Evolutionary conservation across 1,140 invertebrate species (phyloP).

Genomic region (Musca domestica): DNA sequence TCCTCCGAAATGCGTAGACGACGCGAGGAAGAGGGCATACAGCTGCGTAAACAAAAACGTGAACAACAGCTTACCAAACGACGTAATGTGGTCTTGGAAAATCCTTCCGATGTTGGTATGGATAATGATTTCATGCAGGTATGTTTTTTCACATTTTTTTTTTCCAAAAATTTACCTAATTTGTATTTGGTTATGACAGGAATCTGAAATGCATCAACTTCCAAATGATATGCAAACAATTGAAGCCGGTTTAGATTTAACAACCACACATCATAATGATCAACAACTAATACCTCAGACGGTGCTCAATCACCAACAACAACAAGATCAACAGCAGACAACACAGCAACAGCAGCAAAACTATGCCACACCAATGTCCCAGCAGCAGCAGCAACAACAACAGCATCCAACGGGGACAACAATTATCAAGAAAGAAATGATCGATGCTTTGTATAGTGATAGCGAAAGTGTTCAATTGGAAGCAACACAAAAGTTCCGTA

Average conservation of each 20-base stretch:
- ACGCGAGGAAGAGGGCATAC: conserved; percentile 94
- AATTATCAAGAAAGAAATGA: conserved; percentile 65
- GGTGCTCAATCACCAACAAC: conserved; percentile 10
- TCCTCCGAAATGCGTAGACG: conserved; percentile 87
- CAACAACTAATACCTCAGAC: conserved; percentile 17
- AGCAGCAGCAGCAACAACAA: conserved; percentile 12
- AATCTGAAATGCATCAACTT: conserved; percentile 43
- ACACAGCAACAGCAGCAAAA: conserved; percentile 33
- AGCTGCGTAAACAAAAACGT: conserved; percentile 91
- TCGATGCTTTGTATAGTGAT: conserved; percentile 78
- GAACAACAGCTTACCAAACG: conserved; percentile 91
- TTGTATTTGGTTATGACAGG: conserved; percentile 32
- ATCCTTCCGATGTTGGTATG: conserved; percentile 8
- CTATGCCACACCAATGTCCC: neutral
- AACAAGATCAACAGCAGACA: conserved; percentile 1
- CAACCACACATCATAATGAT: neutral
- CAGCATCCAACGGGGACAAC: neutral
- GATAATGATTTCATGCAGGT: conserved; percentile 38
- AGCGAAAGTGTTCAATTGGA: conserved; percentile 77
- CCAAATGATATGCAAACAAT: conserved; percentile 27
- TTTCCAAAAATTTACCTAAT: conserved; percentile 33
- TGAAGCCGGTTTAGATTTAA: conserved; percentile 13
- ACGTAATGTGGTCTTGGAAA: conserved; percentile 74
- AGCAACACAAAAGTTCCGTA: conserved; percentile 94
- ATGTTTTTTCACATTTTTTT: neutral